Percentiles rank a stretch among this genome's conserved stretches.
Conservation (phyloP, 2,888 invertebrate genomes). For the Thyatira batis region DNA sequence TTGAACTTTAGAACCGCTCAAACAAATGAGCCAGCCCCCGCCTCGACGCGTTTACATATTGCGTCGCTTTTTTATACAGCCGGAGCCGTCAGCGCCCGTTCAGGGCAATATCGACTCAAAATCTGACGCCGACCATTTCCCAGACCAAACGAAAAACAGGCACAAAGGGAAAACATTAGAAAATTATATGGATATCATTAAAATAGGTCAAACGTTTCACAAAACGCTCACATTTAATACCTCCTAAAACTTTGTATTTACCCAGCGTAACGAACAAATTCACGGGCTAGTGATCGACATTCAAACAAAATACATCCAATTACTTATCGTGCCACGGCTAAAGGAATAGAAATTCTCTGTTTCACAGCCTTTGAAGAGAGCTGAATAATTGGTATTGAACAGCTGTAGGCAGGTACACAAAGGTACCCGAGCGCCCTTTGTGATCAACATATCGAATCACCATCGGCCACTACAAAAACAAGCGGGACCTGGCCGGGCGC, state of each 20-base stretch:
- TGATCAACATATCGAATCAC: conserved; percentile 49
- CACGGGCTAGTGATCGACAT: conserved; percentile 56
- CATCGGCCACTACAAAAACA: conserved; percentile 58
- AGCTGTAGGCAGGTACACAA: conserved; percentile 35
- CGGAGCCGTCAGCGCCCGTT: conserved; percentile 9
- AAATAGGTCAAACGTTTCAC: conserved; percentile 32
- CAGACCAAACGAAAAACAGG: conserved; percentile 13
- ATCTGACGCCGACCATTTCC: conserved; percentile 6
- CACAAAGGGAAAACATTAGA: conserved; percentile 11
- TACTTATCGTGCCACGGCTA: conserved; percentile 52
- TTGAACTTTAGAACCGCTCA: conserved; percentile 77
- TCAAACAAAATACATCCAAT: conserved; percentile 63
- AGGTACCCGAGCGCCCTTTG: conserved; percentile 38
- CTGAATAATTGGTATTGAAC: conserved; percentile 56
- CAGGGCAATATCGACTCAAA: background rate
- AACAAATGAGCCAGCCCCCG: conserved; percentile 71
- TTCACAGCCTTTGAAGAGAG: conserved; percentile 49
- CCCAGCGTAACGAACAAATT: conserved; percentile 54
- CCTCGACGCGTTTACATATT: conserved; percentile 42
- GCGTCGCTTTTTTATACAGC: conserved; percentile 31
- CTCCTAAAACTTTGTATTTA: conserved; percentile 47
- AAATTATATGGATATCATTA: conserved; percentile 25
- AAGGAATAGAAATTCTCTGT: conserved; percentile 50
- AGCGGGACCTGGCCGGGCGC: conserved; percentile 61
- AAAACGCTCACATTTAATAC: conserved; percentile 39